Evolutionary conservation across 2,888 invertebrate species (phyloP), one percentile per base, ranked within the genome.

Genomic region (Pachliopta kotzebuea): DNA sequence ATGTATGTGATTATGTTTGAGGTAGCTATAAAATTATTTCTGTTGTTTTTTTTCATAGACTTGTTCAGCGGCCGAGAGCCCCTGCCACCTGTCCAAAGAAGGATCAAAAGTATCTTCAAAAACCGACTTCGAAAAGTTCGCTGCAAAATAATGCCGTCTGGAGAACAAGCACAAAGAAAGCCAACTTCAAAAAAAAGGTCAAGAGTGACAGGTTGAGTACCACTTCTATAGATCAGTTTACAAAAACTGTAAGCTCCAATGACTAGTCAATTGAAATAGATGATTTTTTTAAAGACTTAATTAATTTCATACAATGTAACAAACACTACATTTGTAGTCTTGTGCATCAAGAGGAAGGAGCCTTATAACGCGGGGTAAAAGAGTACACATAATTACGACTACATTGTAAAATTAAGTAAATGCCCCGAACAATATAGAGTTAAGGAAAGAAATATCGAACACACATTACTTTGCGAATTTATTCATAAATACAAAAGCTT

Each of bases 261-360:
- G 84, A 86, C 85, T 86, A 85, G 83, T 80, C 42, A 45, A 53
- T 76, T 65, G 76, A 74, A 71, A 72, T 73, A 77, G 37, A 37
- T 37, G 11, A 14, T 11, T 31, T 31, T 31, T 79, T 76, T 70
- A 73, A 63, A 70, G 73, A 71, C 76, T 77, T 72, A 69, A 69
- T 70, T 80, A 80, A 83, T 76, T 68, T 79, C 76, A 80, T 80
- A 81, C 79, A 79, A 74, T 67, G 68, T 68, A 74, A 77, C 75
- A 75, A 77, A 76, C 72, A 74, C 75, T 78, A 78, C 70, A 71
- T 69, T 74, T 72, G 76, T 80, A 81, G 81, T 85, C 79, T 87
- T 86, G 84, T 86, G 86, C 86, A 84, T 81, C 77, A 81, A 80
- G 74, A n/a, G n/a, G n/a, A n/a, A n/a, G n/a, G 76, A 68, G 52